Percentiles rank a stretch among this genome's conserved stretches.
phyloP scores from a whole-genome alignment of 2,797 vertebrate genomes.

The Cuniculus paca region DNA sequence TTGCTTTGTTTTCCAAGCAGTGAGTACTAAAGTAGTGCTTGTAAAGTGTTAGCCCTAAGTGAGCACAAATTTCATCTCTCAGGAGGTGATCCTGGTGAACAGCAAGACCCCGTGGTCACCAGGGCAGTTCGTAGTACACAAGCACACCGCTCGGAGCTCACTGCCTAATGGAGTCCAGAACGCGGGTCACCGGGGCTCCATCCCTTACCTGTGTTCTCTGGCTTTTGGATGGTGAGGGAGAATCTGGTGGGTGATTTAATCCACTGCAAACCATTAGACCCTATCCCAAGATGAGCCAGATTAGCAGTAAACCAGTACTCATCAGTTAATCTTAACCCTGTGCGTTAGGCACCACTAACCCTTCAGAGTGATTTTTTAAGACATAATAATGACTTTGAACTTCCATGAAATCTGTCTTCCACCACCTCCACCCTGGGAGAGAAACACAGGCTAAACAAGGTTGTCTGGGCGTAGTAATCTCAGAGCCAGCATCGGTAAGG shows the following conservation, averaged over 20 bases:
- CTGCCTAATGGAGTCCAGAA: conserved; percentile 87
- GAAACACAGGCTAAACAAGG: conserved; percentile 80
- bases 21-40: conserved; percentile 90
- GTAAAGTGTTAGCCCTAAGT: conserved; percentile 89
- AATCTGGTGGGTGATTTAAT: conserved; percentile 72
- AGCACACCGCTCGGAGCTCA: conserved; percentile 86
- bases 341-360: conserved; percentile 83
- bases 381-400: conserved; percentile 88
- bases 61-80: conserved; percentile 90
- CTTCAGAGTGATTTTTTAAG: conserved; percentile 86
- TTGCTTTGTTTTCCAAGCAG: conserved; percentile 92
- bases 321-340: conserved; percentile 81
- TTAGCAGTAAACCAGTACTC: conserved; percentile 82
- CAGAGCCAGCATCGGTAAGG: conserved; percentile 81
- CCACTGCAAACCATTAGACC: conserved; percentile 70
- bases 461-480: conserved; percentile 86
- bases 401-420: conserved; percentile 94
- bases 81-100: conserved; percentile 88
- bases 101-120: conserved; percentile 81
- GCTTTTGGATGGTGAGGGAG: conserved; percentile 85
- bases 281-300: conserved; percentile 82
- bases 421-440: conserved; percentile 89
- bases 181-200: conserved; percentile 88
- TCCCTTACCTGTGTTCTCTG: conserved; percentile 84
- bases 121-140: conserved; percentile 90